These are phyloP conservation scores for Pilophorus perplexus DNA, from an alignment of 2,888 invertebrate species.

Conservation along the genomic window DNA sequence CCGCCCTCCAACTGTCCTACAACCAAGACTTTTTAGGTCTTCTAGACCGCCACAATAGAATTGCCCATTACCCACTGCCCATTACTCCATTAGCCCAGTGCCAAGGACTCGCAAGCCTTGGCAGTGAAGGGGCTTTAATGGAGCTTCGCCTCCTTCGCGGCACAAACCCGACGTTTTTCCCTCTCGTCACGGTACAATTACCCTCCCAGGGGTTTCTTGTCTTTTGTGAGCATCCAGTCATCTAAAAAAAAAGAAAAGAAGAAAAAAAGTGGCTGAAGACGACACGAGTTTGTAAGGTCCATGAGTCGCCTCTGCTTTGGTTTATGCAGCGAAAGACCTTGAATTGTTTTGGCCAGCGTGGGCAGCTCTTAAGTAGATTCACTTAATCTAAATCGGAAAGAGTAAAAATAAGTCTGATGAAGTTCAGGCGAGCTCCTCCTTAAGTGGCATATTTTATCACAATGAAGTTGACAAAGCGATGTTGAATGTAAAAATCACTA, in stretches of 20 bases:
- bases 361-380: too few species aligned
- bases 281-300: slow-evolving; percentile 9
- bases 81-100: too few species aligned
- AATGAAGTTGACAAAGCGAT: too few species aligned
- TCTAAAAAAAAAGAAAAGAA: not conserved
- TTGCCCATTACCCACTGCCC: not conserved
- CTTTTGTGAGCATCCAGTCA: not conserved
- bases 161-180: not conserved
- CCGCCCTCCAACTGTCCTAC: too few species aligned
- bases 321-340: too few species aligned
- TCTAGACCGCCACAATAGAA: not conserved
- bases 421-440: too few species aligned
- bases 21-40: not conserved
- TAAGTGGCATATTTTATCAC: too few species aligned
- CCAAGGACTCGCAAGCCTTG: slow-evolving; percentile 9
- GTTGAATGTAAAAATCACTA: too few species aligned
- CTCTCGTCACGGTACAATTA: slow-evolving; percentile 15
- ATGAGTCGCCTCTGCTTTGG: too few species aligned
- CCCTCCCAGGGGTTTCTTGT: not conserved
- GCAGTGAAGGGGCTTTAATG: slow-evolving; percentile 4
- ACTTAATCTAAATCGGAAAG: too few species aligned
- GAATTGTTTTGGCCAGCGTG: too few species aligned
- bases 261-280: slow-evolving; percentile 17
- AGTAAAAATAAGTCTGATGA: too few species aligned
- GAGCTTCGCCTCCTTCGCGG: slow-evolving; percentile 9